Base-by-base conservation (phyloP, 2,113 vertebrate genomes). In the Pseudorhombus dupliciocellatus region DNA sequence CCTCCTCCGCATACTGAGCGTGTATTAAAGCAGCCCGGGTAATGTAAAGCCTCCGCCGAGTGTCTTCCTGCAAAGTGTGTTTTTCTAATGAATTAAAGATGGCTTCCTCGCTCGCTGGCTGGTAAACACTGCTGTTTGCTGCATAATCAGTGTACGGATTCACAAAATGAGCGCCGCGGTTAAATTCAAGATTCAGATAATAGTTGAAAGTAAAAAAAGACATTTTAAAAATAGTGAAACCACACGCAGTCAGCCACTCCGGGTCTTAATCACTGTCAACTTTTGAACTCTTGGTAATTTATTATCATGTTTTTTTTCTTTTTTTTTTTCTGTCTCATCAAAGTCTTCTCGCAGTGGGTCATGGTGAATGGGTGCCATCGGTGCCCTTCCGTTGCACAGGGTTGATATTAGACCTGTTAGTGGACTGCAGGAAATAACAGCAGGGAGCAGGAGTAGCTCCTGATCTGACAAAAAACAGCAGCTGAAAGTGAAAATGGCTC, bases 21-120 rank as follows among this genome's bases (percentile, higher is more conserved):
- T 80, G 85, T 83, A 79, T 91, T 92, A 91, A 88, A 90, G 77
- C 73, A 63, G 73, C 56, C 21, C 1, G 28, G 80, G 70, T 66
- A 87, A 84, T 80, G 85, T 84, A 84, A 89, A 85, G 84, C 81
- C 80, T 87, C 75, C 60, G 66, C 86, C 81, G 65, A 90, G 88
- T 86, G 86, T 89, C 83, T 87, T 91, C 73, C 85, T 65, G 70
- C 78, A 79, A 92, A 90, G 79, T 90, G 80, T 89, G 87, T 89
- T 92, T 93, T 93, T 88, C 89, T 92, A 93, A 93, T 93, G 90
- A 93, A 93, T 93, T 93, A 93, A 94, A 93, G 87, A 93, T 92
- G 86, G 87, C 83, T 90, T 86, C 84, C 84, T 85, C 79, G 84
- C 81, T 87, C 87, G 75, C 75, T 82, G 84, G 74, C 80, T 90